Evolutionary conservation across 2,888 invertebrate species (phyloP).

Genomic region (Clostera curtula): DNA sequence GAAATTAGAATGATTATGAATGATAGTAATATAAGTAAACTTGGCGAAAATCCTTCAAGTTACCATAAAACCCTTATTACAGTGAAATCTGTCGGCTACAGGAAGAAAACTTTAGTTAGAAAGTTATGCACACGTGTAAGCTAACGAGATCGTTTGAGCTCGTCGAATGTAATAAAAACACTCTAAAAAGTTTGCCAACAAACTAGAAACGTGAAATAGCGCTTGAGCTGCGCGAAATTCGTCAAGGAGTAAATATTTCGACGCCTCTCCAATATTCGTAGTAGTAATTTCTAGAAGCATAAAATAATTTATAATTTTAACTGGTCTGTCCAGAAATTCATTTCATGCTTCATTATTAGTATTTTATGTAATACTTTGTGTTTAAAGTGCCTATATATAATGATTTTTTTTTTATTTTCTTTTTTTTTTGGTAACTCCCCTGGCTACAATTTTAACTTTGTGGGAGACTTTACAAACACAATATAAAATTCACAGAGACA

Average conservation of each 20-base stretch:
- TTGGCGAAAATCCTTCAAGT: too few relatives aligned
- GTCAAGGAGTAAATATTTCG: slow-evolving; percentile 20
- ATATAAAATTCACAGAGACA: too few relatives aligned
- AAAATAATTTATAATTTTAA: slow-evolving; percentile 54
- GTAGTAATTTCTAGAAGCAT: slow-evolving; percentile 28
- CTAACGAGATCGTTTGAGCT: slow-evolving; percentile 30
- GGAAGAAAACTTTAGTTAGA: slow-evolving; percentile 16
- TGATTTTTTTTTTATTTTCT: too few relatives aligned
- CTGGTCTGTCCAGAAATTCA: too few relatives aligned
- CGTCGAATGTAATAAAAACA: slow-evolving; percentile 26
- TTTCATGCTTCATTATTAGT: too few relatives aligned
- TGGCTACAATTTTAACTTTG: too few relatives aligned
- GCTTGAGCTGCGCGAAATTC: slow-evolving; percentile 18
- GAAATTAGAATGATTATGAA: too few relatives aligned
- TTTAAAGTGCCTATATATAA: too few relatives aligned
- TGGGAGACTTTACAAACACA: too few relatives aligned
- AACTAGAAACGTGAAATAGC: slow-evolving; percentile 23
- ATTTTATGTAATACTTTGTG: too few relatives aligned
- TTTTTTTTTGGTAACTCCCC: too few relatives aligned
- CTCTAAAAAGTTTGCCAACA: slow-evolving; percentile 23
- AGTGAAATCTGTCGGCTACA: slow-evolving; percentile 3
- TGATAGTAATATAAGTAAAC: too few relatives aligned
- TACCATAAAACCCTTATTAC: neutral
- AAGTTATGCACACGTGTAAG: slow-evolving; percentile 19
- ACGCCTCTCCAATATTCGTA: slow-evolving; percentile 23